Evolutionary conservation across 2,797 vertebrate species (phyloP).

Genomic region (Tragelaphus eurycerus): DNA sequence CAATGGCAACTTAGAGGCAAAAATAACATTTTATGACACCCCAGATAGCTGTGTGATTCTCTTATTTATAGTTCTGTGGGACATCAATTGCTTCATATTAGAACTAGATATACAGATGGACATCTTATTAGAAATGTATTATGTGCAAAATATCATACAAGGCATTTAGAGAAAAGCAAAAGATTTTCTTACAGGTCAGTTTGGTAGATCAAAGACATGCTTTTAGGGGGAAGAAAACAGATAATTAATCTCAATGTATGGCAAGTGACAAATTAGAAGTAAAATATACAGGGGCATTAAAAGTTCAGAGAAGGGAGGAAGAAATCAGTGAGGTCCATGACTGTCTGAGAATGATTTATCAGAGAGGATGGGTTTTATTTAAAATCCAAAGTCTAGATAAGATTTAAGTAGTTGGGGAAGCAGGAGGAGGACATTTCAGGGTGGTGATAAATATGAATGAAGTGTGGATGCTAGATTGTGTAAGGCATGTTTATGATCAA

Average conservation of each 20-base stretch:
- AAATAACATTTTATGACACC: background rate
- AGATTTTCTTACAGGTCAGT: background rate
- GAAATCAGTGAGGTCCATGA: background rate
- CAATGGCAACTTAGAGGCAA: background rate
- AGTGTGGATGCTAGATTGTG: background rate
- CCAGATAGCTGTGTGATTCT: background rate
- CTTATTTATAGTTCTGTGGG: background rate
- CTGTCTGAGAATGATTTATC: background rate
- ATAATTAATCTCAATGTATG: background rate
- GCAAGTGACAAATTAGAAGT: background rate
- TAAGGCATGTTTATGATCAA: background rate
- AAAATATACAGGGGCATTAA: background rate
- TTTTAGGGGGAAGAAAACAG: background rate
- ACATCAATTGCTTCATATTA: background rate
- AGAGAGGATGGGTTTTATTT: background rate
- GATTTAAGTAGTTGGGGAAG: background rate
- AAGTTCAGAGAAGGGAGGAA: background rate
- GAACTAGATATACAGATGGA: background rate
- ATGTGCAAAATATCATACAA: background rate
- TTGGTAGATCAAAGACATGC: background rate
- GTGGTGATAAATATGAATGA: background rate
- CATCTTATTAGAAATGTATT: background rate
- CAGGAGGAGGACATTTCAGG: background rate
- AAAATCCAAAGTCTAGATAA: background rate
- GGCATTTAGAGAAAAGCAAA: background rate